Evolutionary conservation across 2,888 invertebrate species (phyloP).

Genomic region (Tachina fera): DNA sequence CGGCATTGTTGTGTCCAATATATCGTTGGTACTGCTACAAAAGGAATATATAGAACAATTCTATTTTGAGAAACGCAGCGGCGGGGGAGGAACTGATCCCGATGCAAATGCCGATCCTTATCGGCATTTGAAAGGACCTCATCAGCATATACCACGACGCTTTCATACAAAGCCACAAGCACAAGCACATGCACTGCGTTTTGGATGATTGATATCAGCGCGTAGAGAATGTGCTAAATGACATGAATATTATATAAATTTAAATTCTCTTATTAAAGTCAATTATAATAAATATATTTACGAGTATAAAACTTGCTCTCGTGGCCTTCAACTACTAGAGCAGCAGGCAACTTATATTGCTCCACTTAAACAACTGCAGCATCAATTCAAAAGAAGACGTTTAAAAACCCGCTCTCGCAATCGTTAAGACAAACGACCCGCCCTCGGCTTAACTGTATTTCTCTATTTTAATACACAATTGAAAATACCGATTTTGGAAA

Average conservation of each 20-base stretch:
- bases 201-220: slow-evolving; percentile 76
- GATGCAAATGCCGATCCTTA: slow-evolving; percentile 57
- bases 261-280: slow-evolving; percentile 53
- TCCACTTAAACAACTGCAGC: slow-evolving; percentile 54
- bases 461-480: slow-evolving; percentile 30
- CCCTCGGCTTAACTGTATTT: slow-evolving; percentile 14
- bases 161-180: slow-evolving; percentile 31
- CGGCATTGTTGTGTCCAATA: slow-evolving; percentile 70
- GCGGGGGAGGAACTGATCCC: slow-evolving; percentile 78
- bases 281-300: slow-evolving; percentile 60
- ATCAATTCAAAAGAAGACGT: slow-evolving; percentile 72
- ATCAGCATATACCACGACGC: background rate
- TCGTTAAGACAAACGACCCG: slow-evolving; percentile 60
- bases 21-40: slow-evolving; percentile 76
- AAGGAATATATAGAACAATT: slow-evolving; percentile 80
- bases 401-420: slow-evolving; percentile 72
- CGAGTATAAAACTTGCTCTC: slow-evolving; percentile 26
- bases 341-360: slow-evolving; percentile 33
- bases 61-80: slow-evolving; percentile 80
- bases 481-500: slow-evolving; percentile 51
- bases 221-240: slow-evolving; percentile 52
- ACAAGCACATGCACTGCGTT: slow-evolving; percentile 49
- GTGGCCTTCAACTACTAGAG: background rate
- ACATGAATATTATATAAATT: slow-evolving; percentile 50
- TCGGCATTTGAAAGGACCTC: slow-evolving; percentile 51